Percentiles rank a stretch among this genome's conserved stretches.
These are phyloP conservation scores for Sebastes melanostomus DNA, from an alignment of 2,797 vertebrate species.

Conservation along the genomic window DNA sequence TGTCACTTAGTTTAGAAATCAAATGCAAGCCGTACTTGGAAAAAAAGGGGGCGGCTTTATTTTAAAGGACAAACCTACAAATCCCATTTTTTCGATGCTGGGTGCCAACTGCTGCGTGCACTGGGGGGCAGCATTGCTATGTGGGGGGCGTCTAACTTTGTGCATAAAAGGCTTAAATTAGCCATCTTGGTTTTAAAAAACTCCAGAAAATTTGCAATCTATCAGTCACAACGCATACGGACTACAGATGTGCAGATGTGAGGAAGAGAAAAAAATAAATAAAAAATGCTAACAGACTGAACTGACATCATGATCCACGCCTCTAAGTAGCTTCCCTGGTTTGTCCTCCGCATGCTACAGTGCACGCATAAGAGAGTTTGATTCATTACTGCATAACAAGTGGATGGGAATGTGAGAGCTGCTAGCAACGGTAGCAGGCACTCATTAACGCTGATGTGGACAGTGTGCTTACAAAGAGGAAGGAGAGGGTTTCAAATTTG, in stretches of 20 bases:
- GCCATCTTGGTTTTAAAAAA: conserved; percentile 43
- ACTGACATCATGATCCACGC: conserved; percentile 59
- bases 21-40: conserved; percentile 36
- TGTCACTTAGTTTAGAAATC: conserved; percentile 48
- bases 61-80: conserved; percentile 36
- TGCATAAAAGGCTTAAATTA: conserved; percentile 49
- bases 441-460: conserved; percentile 69
- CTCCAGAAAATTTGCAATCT: conserved; percentile 64
- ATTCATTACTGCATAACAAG: conserved; percentile 78
- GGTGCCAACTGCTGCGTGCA: conserved; percentile 55
- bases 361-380: conserved; percentile 60
- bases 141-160: conserved; percentile 36
- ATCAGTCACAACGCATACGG: conserved; percentile 63
- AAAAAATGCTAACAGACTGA: conserved; percentile 29
- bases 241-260: conserved; percentile 65
- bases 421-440: conserved; percentile 51
- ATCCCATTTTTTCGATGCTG: conserved; percentile 12
- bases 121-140: conserved; percentile 83
- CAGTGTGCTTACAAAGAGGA: conserved; percentile 56
- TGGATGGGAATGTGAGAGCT: conserved; percentile 58
- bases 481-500: conserved; percentile 36
- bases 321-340: conserved; percentile 68
- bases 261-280: background rate
- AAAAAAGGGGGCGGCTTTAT: background rate
- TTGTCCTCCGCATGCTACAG: conserved; percentile 65